A percentile compares a stretch with the other conserved stretches of the same genome.
These are phyloP conservation scores for Prinia subflava DNA, from an alignment of 2,113 vertebrate species.

Conservation along the genomic window DNA sequence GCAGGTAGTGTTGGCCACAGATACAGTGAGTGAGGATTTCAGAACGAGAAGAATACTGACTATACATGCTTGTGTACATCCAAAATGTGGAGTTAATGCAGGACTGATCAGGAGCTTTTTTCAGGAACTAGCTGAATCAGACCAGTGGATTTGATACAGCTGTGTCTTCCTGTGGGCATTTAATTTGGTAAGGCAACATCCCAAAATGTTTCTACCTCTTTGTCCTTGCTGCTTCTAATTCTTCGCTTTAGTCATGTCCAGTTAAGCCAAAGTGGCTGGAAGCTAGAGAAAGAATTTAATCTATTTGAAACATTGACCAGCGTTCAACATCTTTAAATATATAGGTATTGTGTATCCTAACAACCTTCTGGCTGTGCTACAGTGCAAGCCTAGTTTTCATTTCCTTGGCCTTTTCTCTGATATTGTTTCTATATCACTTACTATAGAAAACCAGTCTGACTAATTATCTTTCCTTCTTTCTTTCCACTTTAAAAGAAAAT, in stretches of 20 bases:
- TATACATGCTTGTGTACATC: background rate
- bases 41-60: background rate
- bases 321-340: background rate
- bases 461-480: background rate
- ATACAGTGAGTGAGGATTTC: background rate
- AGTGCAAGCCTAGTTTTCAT: background rate
- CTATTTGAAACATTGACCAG: background rate
- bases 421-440: background rate
- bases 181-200: background rate
- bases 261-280: background rate
- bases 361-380: background rate
- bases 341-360: background rate
- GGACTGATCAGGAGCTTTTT: background rate
- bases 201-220: background rate
- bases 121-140: background rate
- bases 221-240: background rate
- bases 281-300: background rate
- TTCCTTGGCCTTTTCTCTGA: background rate
- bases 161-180: background rate
- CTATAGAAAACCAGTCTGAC: background rate
- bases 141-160: background rate
- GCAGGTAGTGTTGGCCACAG: background rate
- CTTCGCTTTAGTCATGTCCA: background rate
- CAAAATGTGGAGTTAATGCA: background rate
- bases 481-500: background rate